Base-by-base conservation (phyloP, 2,113 vertebrate species). In the Hippocampus mohnikei region DNA sequence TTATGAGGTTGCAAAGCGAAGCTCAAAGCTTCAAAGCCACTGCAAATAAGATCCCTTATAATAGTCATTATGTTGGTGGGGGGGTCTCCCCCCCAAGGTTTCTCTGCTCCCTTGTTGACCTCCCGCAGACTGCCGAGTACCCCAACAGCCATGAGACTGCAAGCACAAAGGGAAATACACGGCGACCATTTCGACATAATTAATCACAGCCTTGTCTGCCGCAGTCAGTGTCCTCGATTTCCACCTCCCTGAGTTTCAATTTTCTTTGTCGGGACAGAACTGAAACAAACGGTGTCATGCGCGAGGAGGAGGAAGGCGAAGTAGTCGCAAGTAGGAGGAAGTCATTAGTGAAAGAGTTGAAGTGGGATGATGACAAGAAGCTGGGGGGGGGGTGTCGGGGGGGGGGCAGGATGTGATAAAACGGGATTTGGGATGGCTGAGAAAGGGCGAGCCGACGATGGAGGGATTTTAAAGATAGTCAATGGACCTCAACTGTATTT, bases 311-410 rank as follows among this genome's bases (percentile, higher is more conserved):
- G 29, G 42, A 63, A 11, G 63, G 58, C 13, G 40, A 62, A 44
- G 61, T 15, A 60, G 42, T 21, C 37, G 70, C 8, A 70, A 71
- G 20, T 44, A 44, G 81, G 78, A 82, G 80, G 75, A 84, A 75
- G 84, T 85, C 87, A 88, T 90, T 89, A 87, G 80, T 72, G 66
- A 48, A 82, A 80, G 80, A 87, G 64, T 85, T 87, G 88, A 85
- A 88, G 81, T 87, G 84, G 83, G 85, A 87, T 88, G 87, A 89
- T 88, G 88, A 88, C 79, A 78, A 83, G 65, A 85, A 83, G 86
- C 85, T 87, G 66, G 63, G 86, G 86, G 85, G 86, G 79, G n/a
- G n/a, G n/a, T n/a, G n/a, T n/a, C 5, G 3, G 33, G 33, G 68
- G 60, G 86, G 87, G 79, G 81, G 84, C 71, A 66, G 79, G 72